phyloP scores from a whole-genome alignment of 2,797 vertebrate species.

The Aulostomus chinensis region DNA sequence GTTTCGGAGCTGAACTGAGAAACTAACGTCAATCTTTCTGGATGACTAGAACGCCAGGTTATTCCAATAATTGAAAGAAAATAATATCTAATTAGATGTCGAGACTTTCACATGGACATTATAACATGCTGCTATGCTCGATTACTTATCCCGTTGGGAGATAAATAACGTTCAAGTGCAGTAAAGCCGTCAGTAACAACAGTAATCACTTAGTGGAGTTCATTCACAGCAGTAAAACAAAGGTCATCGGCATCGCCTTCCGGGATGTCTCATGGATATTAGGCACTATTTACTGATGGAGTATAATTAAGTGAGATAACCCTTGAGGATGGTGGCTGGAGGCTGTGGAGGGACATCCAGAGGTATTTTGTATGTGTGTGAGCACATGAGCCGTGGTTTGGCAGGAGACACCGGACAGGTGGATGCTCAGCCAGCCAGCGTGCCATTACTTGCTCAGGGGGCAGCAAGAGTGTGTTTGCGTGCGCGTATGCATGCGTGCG shows the following conservation, averaged over 20 bases:
- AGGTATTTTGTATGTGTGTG: conserved; percentile 71
- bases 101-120: not conserved
- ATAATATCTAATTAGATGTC: not conserved
- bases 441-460: conserved; percentile 71
- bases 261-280: conserved; percentile 48
- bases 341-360: conserved; percentile 61
- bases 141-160: conserved; percentile 28
- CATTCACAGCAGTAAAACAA: conserved; percentile 62
- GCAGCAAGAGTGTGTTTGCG: conserved; percentile 36
- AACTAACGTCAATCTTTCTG: too few relatives aligned
- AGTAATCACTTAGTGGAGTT: conserved; percentile 45
- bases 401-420: conserved; percentile 74
- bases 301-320: conserved; percentile 59
- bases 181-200: conserved; percentile 45
- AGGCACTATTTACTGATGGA: conserved; percentile 55
- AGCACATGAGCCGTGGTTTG: conserved; percentile 71
- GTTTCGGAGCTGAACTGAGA: too few relatives aligned
- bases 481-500: conserved; percentile 34
- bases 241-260: conserved; percentile 54
- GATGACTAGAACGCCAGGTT: not conserved
- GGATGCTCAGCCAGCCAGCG: conserved; percentile 76
- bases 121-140: conserved; percentile 24
- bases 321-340: conserved; percentile 48
- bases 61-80: not conserved
- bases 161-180: conserved; percentile 25